phyloP scores from a whole-genome alignment of 2,888 invertebrate species.

The Halictus quadricinctus region DNA sequence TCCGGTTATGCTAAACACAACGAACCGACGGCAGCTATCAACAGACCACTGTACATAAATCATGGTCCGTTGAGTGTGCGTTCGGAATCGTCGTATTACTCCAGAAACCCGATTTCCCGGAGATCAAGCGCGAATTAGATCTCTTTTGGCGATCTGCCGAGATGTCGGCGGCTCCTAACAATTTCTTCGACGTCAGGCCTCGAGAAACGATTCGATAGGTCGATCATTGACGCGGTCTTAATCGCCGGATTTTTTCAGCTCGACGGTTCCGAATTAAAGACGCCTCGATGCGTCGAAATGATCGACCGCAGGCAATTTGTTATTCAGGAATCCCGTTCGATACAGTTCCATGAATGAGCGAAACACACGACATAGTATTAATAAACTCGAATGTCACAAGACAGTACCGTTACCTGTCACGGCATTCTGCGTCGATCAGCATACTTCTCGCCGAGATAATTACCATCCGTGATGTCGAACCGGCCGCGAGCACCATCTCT shows the following conservation, averaged over 20 bases:
- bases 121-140: not conserved
- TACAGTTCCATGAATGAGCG: slow-evolving; percentile 37
- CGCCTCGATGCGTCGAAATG: not conserved
- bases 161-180: not conserved
- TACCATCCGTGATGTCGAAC: slow-evolving; percentile 27
- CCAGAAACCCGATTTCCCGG: slow-evolving; percentile 49
- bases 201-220: not conserved
- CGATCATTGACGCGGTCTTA: not conserved
- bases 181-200: not conserved
- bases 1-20: slow-evolving; percentile 60
- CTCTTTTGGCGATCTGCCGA: not conserved
- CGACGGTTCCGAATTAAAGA: not conserved
- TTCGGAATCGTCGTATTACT: slow-evolving; percentile 54
- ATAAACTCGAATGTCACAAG: slow-evolving; percentile 48
- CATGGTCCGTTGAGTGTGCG: slow-evolving; percentile 26
- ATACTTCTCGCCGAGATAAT: slow-evolving; percentile 47
- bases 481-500: not conserved
- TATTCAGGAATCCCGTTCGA: slow-evolving; percentile 41
- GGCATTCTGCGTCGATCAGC: slow-evolving; percentile 42
- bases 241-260: not conserved
- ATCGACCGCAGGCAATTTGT: slow-evolving; percentile 22
- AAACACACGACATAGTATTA: slow-evolving; percentile 37
- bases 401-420: slow-evolving; percentile 55
- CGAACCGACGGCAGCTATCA: slow-evolving; percentile 57
- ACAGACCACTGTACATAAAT: slow-evolving; percentile 35